These are phyloP conservation scores for Myotis daubentonii DNA, from an alignment of 2,797 vertebrate species.

Conservation along the genomic window DNA sequence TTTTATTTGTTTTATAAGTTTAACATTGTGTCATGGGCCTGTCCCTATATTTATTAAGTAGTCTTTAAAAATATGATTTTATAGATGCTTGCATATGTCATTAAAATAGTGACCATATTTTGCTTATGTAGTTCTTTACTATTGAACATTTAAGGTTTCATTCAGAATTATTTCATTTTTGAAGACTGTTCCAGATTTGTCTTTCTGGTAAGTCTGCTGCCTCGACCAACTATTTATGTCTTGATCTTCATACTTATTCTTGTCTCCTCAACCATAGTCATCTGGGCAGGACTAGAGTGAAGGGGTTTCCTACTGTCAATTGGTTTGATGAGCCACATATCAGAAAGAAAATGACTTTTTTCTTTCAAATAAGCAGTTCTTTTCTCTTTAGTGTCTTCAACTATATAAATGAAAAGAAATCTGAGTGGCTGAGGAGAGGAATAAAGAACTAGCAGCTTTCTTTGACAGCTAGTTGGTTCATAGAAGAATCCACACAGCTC, in stretches of 20 bases:
- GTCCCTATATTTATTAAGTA: not conserved
- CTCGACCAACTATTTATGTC: not conserved
- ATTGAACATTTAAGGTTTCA: not conserved
- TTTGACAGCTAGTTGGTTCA: not conserved
- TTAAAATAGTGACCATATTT: not conserved
- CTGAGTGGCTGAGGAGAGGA: not conserved
- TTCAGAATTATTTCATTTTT: slow-evolving; percentile 24
- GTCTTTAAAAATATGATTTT: slow-evolving; percentile 2
- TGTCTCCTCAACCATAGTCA: not conserved
- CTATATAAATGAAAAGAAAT: not conserved
- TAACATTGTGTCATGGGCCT: not conserved
- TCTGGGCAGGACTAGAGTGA: not conserved
- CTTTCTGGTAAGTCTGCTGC: not conserved
- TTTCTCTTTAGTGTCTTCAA: not conserved
- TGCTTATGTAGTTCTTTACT: not conserved
- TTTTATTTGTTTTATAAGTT: not conserved
- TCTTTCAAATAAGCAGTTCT: not conserved
- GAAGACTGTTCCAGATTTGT: not conserved
- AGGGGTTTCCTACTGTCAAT: not conserved
- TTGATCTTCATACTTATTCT: not conserved
- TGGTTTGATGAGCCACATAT: not conserved
- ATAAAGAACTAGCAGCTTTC: not conserved
- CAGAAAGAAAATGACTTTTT: not conserved
- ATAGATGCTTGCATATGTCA: not conserved
- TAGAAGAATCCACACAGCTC: not conserved